Evolutionary conservation across 2,113 vertebrate species (phyloP).

Genomic region (Pandion haliaetus): DNA sequence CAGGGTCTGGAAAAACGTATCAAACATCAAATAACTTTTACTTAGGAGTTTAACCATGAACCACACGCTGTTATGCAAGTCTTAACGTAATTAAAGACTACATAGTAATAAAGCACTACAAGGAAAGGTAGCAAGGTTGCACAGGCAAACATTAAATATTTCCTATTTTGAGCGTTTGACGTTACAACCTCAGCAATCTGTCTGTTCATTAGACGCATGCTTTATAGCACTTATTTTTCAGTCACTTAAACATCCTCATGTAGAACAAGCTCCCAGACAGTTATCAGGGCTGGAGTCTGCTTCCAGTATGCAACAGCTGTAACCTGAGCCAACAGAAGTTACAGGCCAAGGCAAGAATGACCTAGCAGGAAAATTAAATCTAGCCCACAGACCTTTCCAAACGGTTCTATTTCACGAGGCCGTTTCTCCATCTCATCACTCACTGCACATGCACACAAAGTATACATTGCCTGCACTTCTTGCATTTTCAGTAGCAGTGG

Average conservation of each 20-base stretch:
- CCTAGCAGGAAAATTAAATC: constrained; percentile 43
- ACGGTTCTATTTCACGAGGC: neutral
- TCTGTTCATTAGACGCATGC: neutral
- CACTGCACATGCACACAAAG: neutral
- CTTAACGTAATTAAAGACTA: neutral
- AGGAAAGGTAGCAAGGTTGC: neutral
- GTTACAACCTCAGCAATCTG: neutral
- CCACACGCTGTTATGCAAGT: neutral
- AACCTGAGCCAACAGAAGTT: constrained; percentile 22
- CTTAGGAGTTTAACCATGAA: neutral
- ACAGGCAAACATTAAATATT: neutral
- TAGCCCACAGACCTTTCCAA: constrained; percentile 11
- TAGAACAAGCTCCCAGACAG: neutral
- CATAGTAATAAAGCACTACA: neutral
- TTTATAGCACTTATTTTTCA: constrained; percentile 1
- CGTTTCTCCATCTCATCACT: neutral
- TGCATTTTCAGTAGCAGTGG: neutral
- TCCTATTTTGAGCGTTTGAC: neutral
- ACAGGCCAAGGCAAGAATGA: constrained; percentile 48
- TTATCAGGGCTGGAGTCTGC: neutral
- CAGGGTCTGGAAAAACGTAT: neutral
- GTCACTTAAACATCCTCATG: neutral
- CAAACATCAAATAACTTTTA: neutral
- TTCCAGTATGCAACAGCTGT: neutral
- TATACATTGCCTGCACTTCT: neutral